A percentile compares a stretch with the other conserved stretches of the same genome.
Evolutionary conservation across 2,113 vertebrate genomes (phyloP).

Genomic region (Petrocephalus microphthalmus): DNA sequence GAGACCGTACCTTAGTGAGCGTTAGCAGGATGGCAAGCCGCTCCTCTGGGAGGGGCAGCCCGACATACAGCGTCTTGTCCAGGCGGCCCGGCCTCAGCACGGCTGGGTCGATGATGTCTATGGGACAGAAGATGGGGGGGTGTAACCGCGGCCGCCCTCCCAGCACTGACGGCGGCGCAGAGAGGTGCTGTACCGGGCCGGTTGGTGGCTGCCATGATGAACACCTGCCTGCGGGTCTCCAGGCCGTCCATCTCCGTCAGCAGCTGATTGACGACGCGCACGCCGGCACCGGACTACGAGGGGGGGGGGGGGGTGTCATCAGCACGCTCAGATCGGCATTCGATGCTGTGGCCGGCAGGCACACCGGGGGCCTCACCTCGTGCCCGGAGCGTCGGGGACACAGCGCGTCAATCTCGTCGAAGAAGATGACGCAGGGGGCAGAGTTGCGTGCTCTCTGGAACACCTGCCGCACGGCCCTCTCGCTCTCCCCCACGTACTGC

Average conservation of each 20-base stretch:
- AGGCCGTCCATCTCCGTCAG: conserved; percentile 97
- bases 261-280: conserved; percentile 90
- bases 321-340: not conserved
- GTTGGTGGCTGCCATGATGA: conserved; percentile 96
- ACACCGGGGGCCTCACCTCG: conserved; percentile 64
- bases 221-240: conserved; percentile 80
- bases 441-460: conserved; percentile 91
- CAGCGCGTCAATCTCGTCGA: conserved; percentile 91
- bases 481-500: conserved; percentile 94
- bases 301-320: not conserved
- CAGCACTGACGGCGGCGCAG: not conserved
- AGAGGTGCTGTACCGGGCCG: conserved; percentile 72
- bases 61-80: conserved; percentile 89
- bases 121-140: not conserved
- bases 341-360: not conserved
- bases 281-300: conserved; percentile 76
- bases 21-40: conserved; percentile 83
- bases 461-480: conserved; percentile 86
- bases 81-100: conserved; percentile 86
- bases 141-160: not conserved
- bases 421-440: conserved; percentile 93
- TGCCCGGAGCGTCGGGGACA: conserved; percentile 88
- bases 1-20: conserved; percentile 74
- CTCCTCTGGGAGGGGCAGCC: conserved; percentile 79
- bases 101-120: conserved; percentile 92